Evolutionary conservation across 2,797 vertebrate genomes (phyloP).

Genomic region (Eupleurogrammus muticus): DNA sequence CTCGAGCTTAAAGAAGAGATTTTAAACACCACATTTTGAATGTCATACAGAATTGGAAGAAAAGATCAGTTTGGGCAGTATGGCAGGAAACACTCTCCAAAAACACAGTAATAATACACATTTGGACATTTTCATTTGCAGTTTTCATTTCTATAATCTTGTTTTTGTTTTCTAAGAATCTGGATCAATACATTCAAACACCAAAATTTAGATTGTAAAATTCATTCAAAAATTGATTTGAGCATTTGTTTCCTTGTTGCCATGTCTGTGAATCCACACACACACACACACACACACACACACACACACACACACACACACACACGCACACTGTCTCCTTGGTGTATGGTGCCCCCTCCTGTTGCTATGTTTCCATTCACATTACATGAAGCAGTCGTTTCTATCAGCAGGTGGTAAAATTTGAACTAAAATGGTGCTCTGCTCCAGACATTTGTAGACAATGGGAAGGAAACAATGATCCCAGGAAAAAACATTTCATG

Average conservation of each 20-base stretch:
- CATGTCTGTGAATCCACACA: no score
- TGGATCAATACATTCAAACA: no score
- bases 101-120: not conserved
- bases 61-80: not conserved
- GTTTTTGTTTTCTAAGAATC: not conserved
- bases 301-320: not conserved
- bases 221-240: not conserved
- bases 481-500: no score
- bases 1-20: not conserved
- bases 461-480: no score
- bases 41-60: not conserved
- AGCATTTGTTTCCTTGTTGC: not conserved
- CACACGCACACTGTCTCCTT: constrained; percentile 21
- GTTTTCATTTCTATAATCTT: not conserved
- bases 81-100: no score
- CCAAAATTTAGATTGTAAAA: not conserved
- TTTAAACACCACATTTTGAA: not conserved
- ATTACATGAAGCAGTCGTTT: not conserved
- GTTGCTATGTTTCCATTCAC: constrained; percentile 14
- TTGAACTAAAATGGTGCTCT: not conserved
- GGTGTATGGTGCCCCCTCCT: constrained; percentile 66
- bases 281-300: not conserved
- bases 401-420: not conserved
- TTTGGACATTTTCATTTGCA: not conserved
- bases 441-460: no score